Evolutionary conservation across 2,113 vertebrate species (phyloP), one percentile per base, ranked within the genome.

Genomic region (Emydura subglobosa): DNA sequence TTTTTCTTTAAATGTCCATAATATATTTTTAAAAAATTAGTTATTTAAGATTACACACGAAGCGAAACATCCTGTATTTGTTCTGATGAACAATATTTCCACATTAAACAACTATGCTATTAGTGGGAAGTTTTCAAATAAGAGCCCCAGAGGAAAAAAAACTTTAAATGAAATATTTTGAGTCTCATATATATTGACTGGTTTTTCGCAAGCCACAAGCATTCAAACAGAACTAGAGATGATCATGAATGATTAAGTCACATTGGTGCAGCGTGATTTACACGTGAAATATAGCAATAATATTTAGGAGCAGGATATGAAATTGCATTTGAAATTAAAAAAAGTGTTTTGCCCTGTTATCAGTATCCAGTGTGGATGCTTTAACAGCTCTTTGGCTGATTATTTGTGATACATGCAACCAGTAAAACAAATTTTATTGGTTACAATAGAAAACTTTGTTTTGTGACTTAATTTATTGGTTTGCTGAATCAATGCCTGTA

Each of bases 361-460:
- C 0, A 0, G 5, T 65, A 2, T 49, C 27, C 0, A 0, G 8
- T 54, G 79, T 0, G 2, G 3, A 6, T 1, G 34, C 47, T 84
- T 0, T 12, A 65, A 25, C 22, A 80, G 49, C 1, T 39, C 9
- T 72, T 72, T n/a, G 11, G 83, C 85, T 94, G 80, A 81, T 1
- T 81, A 51, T 94, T 86, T 86, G n/a, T 10, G 31, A 2, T 9
- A 8, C 72, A 3, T 11, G 90, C 61, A 25, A 78, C 25, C 27
- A 47, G 25, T 78, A 47, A 78, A 78, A 47, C 42, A 78, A 81
- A n/a, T 21, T 29, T 1, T 31, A 87, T 10, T 29, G 86, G 79
- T 89, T 65, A 27, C 54, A 3, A 7, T 0, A 0, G n/a, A 50
- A 68, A 50, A 85, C 42, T 68, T 0, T 25, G 0, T 78, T 84